Evolutionary conservation across 1,140 invertebrate species (phyloP).

Genomic region (Babylonia areolata): DNA sequence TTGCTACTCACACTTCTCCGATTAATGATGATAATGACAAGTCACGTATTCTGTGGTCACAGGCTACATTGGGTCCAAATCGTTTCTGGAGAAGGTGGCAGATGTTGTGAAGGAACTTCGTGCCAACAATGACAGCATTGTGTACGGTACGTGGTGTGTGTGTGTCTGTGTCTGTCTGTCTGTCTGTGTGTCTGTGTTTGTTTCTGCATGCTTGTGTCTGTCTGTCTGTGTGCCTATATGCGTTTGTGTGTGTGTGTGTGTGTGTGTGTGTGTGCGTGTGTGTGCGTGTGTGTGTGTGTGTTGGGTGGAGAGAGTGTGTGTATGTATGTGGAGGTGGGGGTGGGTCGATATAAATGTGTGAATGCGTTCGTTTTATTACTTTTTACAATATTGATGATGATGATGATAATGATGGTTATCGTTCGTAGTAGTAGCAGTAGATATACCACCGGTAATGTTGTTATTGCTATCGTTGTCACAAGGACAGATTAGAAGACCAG

Average conservation of each 20-base stretch:
- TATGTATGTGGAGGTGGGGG: not conserved
- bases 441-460: too few relatives aligned
- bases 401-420: too few relatives aligned
- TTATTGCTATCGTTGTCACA: too few relatives aligned
- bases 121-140: slow-evolving; percentile 85
- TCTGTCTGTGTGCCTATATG: not conserved
- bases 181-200: not conserved
- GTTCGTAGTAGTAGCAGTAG: too few relatives aligned
- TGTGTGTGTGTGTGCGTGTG: not conserved
- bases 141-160: slow-evolving; percentile 83
- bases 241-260: not conserved
- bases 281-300: not conserved
- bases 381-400: too few relatives aligned
- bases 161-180: not conserved
- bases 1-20: not conserved
- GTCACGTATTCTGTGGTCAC: slow-evolving; percentile 17
- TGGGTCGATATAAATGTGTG: not conserved
- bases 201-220: not conserved
- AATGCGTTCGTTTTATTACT: not conserved
- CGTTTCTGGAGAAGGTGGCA: slow-evolving; percentile 88
- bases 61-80: slow-evolving; percentile 90
- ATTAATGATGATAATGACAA: not conserved
- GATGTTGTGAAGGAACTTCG: slow-evolving; percentile 86
- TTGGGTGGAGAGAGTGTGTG: too few relatives aligned
- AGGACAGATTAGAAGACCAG: too few relatives aligned